Base-by-base conservation (phyloP, 2,113 vertebrate species). In the Rhegmatorhina hoffmannsi region DNA sequence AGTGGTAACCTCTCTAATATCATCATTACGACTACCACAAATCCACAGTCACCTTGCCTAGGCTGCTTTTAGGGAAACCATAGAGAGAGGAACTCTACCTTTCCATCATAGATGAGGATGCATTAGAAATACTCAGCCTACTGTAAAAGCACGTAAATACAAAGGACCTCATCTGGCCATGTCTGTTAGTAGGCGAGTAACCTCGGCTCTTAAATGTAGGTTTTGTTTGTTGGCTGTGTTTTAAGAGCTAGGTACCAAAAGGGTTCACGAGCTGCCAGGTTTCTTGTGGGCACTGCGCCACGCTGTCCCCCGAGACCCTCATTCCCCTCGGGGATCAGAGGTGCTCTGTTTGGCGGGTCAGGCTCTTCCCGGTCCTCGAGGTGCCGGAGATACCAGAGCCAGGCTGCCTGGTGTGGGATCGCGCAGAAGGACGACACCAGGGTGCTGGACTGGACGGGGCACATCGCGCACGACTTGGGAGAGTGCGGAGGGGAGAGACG, bases 321-420 rank as follows among this genome's bases (percentile, higher is more conserved):
- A 0, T 0, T 34, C 10, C 10, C 11, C 23, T 7, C 29, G 17
- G 17, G 62, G 10, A 33, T 1, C 34, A 1, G 9, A 34, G 11
- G 4, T 6, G 6, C 11, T 3, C 19, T 0, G 59, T 5, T 26
- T 33, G 44, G 24, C 33, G 6, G 21, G 11, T 12, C 60, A 5
- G 59, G 23, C 62, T 38, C 63, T 5, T 9, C 36, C 25, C 25
- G 24, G 34, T 9, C 40, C 52, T 63, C 12, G 11, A 13, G 40
- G 50, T 52, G 50, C 50, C 8, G 50, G 25, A 52, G 17, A 50
- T 13, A 31, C 31, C 46, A 2, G 15, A 16, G 60, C 60, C 64
- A 7, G 52, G 70, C 56, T 83, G 34, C 84, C 26, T 40, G 11
- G 0, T 3, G 8, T 2, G 52, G 12, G 53, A 13, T 81, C 6